Conservation (phyloP, 2,113 vertebrate genomes). For the Semnornis frantzii region DNA sequence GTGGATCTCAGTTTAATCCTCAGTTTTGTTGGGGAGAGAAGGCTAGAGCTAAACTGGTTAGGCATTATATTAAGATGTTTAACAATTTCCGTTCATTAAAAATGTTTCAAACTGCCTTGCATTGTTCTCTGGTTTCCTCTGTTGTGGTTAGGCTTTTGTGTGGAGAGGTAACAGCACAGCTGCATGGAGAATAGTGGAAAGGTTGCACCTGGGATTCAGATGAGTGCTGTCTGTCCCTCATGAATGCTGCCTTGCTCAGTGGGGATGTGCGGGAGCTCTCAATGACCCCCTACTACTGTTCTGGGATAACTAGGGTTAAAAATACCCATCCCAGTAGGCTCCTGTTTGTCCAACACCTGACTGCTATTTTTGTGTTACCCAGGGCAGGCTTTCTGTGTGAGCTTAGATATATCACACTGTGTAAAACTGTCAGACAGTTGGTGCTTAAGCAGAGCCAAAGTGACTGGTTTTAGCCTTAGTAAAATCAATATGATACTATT, state of each 20-base stretch:
- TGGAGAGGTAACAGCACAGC: not conserved
- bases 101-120: not conserved
- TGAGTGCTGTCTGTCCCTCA: fast-evolving
- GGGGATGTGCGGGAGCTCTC: not conserved
- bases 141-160: slow-evolving; percentile 27
- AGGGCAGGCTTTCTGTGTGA: not conserved
- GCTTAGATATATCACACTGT: not conserved
- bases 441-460: not conserved
- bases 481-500: not conserved
- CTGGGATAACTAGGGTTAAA: not conserved
- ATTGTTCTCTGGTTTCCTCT: slow-evolving; percentile 34
- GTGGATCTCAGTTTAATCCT: not conserved
- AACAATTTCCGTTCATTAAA: not conserved
- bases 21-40: not conserved
- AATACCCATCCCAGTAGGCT: not conserved
- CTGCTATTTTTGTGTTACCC: not conserved
- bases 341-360: not conserved
- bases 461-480: not conserved
- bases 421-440: not conserved
- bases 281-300: not conserved
- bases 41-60: not conserved
- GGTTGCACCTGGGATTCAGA: not conserved
- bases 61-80: not conserved
- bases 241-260: fast-evolving
- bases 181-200: not conserved